Evolutionary conservation across 2,797 vertebrate genomes (phyloP).

Genomic region (Peromyscus melanophrys): DNA sequence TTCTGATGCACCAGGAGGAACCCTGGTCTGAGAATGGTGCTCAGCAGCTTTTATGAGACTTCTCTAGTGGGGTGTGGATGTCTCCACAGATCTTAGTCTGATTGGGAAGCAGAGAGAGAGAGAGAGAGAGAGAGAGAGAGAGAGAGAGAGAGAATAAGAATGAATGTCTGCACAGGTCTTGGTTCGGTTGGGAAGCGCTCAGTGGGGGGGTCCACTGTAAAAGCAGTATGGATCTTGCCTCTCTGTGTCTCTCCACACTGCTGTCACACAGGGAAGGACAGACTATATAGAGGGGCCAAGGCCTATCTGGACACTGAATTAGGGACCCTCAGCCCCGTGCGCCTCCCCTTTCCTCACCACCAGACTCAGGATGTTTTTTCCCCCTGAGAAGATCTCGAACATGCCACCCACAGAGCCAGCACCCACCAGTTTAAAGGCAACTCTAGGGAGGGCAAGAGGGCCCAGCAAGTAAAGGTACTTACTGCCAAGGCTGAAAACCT

Average conservation of each 20-base stretch:
- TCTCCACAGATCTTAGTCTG: constrained; percentile 9
- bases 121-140: too few species aligned
- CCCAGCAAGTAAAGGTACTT: background rate
- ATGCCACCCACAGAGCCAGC: background rate
- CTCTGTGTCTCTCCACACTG: too few species aligned
- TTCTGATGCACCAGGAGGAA: background rate
- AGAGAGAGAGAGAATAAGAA: too few species aligned
- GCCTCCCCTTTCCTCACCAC: background rate
- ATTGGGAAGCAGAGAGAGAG: background rate
- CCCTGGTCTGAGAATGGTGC: background rate
- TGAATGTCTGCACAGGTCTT: background rate
- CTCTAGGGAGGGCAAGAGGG: background rate
- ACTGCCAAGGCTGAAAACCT: background rate
- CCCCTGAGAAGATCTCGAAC: background rate
- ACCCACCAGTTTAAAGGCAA: background rate
- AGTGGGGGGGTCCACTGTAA: too few species aligned
- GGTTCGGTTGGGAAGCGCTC: background rate
- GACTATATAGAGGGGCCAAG: background rate
- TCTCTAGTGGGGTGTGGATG: background rate
- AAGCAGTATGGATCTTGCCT: too few species aligned
- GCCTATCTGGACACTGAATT: background rate
- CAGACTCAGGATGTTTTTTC: background rate
- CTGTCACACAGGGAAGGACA: too few species aligned
- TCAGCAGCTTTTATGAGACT: background rate
- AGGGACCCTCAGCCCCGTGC: background rate